Conservation (phyloP, 2,113 vertebrate genomes). For the Pelvicachromis taeniatus region DNA sequence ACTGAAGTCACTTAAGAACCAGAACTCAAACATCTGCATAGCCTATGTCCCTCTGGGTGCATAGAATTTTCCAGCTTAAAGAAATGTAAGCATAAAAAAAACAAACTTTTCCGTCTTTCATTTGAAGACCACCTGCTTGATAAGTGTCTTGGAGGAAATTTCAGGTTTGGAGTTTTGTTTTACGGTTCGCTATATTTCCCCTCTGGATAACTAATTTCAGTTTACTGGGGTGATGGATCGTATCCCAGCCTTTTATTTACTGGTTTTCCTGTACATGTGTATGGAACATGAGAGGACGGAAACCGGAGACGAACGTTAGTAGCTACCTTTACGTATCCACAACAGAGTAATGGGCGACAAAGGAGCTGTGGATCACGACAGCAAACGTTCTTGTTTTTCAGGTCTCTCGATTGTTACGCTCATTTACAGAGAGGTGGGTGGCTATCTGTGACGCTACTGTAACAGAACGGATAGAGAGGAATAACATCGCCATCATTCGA, state of each 20-base stretch:
- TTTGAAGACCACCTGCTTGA: background rate
- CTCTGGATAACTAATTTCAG: slow-evolving; percentile 23
- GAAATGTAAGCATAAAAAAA: background rate
- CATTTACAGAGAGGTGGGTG: background rate
- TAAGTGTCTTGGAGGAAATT: background rate
- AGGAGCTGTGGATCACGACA: slow-evolving; percentile 39
- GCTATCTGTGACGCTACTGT: background rate
- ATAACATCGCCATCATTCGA: background rate
- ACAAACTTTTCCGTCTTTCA: background rate
- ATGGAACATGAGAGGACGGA: slow-evolving; percentile 45
- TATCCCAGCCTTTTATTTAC: slow-evolving; percentile 41
- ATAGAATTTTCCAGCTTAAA: background rate
- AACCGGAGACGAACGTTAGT: slow-evolving; percentile 35
- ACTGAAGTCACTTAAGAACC: background rate
- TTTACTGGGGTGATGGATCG: slow-evolving; percentile 6
- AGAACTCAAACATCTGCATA: background rate
- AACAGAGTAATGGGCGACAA: slow-evolving; percentile 42
- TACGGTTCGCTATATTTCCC: slow-evolving; percentile 5
- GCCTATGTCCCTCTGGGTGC: background rate
- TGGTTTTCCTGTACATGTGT: slow-evolving; percentile 29
- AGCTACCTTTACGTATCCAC: slow-evolving; percentile 51
- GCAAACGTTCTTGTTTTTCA: slow-evolving; percentile 44
- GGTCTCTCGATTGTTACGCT: slow-evolving; percentile 27
- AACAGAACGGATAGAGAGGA: background rate
- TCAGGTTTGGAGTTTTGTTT: background rate